phyloP scores from a whole-genome alignment of 1,140 invertebrate genomes.

The Ceratosolen fusciceps region DNA sequence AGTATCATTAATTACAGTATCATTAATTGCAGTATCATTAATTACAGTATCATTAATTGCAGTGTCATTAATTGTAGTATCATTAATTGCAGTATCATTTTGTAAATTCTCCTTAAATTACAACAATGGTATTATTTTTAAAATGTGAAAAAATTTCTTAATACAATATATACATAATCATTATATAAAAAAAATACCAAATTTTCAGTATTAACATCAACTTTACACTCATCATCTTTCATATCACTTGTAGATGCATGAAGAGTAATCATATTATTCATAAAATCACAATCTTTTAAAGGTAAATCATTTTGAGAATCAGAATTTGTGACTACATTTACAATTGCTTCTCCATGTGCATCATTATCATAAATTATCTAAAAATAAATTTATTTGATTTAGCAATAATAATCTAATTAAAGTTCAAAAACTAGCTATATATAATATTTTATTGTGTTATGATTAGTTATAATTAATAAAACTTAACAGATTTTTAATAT shows the following conservation, averaged over 20 bases:
- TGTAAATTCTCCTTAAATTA: too few species aligned
- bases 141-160: neutral
- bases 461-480: too few species aligned
- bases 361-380: constrained; percentile 45
- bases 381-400: constrained; percentile 18
- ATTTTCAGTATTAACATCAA: neutral
- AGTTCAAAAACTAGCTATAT: too few species aligned
- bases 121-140: neutral
- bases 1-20: neutral
- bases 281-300: constrained; percentile 4
- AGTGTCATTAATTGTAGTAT: neutral
- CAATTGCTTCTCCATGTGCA: constrained; percentile 19
- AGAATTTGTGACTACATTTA: constrained; percentile 20
- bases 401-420: too few species aligned
- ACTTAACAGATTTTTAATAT: too few species aligned
- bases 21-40: constrained; percentile 9
- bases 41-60: neutral
- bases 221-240: constrained; percentile 15
- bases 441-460: too few species aligned
- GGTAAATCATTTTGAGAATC: neutral
- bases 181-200: neutral
- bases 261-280: constrained; percentile 33
- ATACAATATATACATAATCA: neutral
- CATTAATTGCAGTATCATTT: neutral
- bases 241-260: constrained; percentile 28